Base-by-base conservation (phyloP, 1,140 invertebrate genomes). In the Brachionus plicatilis region DNA sequence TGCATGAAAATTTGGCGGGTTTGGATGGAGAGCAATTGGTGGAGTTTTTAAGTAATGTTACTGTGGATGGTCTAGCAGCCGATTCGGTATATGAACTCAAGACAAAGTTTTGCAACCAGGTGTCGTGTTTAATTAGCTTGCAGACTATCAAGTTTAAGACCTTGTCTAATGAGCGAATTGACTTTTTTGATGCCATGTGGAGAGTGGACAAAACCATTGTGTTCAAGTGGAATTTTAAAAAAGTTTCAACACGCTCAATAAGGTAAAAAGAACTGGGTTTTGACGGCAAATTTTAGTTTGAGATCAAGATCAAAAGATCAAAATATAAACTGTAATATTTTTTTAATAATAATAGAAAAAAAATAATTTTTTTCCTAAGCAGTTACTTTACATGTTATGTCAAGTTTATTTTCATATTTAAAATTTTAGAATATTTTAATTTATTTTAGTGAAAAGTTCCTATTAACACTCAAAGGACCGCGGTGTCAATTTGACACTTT, bases 61-160 rank as follows among this genome's bases (percentile, higher is more conserved):
- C 29, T 24, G 9, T 82, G 24, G 41, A 43, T 6, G 53, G 53
- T 0, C 24, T 82, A 1, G 3, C 27, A 29, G 6, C 79, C 12
- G 53, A 82, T 11, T 33, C 53, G 6, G 33, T 68, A 1, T 82
- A 82, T 68, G 79, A 65, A 11, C 6, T 82, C 1, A 82, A 82
- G 20, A 65, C 53, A 3, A 65, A 65, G 33, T 82, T 65, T 82
- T 82, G 79, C 3, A 82, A 82, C n/a, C 79, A 68, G 45, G 27
- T 47, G n/a, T 41, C 53, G 1, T 82, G 79, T 82, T 33, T 82
- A 6, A 27, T 27, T n/a, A 82, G 79, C 14, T n/a, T 65, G 9
- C 53, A 68, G 37, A 45, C 79, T 17, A 82, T 82, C 9, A 82
- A 47, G 17, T 43, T 82, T 17, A 60, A 68, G 20, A 82, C 79